A percentile compares a stretch with the other conserved stretches of the same genome.
Evolutionary conservation across 2,888 invertebrate species (phyloP).

Genomic region (Mantis religiosa): DNA sequence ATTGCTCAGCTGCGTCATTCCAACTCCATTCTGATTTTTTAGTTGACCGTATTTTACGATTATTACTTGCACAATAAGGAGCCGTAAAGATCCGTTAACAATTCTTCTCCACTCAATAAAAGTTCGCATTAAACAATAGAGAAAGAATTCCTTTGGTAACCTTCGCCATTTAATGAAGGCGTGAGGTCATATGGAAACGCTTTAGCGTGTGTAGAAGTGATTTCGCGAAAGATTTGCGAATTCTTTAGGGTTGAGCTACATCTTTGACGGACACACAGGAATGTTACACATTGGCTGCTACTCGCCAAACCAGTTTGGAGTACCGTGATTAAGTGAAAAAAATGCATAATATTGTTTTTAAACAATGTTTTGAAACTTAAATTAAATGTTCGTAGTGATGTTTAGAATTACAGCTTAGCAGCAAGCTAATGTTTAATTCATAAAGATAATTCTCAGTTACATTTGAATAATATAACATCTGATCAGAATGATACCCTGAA

Average conservation of each 20-base stretch:
- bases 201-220: not conserved
- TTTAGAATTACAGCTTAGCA: no score
- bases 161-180: not conserved
- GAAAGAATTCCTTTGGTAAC: not conserved
- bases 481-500: no score
- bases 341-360: no score
- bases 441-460: no score
- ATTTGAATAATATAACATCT: no score
- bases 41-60: not conserved
- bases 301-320: no score
- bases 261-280: not conserved
- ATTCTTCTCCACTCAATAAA: not conserved
- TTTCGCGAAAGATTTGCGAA: not conserved
- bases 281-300: not conserved
- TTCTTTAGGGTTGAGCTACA: not conserved
- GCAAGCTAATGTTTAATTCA: no score
- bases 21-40: not conserved
- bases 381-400: no score
- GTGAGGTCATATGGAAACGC: not conserved
- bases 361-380: no score
- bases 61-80: not conserved
- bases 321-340: no score
- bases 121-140: not conserved
- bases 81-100: not conserved
- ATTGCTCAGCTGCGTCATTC: not conserved